phyloP scores from a whole-genome alignment of 92 coral and sea anemone genomes.

The Bergia puertoricense region DNA sequence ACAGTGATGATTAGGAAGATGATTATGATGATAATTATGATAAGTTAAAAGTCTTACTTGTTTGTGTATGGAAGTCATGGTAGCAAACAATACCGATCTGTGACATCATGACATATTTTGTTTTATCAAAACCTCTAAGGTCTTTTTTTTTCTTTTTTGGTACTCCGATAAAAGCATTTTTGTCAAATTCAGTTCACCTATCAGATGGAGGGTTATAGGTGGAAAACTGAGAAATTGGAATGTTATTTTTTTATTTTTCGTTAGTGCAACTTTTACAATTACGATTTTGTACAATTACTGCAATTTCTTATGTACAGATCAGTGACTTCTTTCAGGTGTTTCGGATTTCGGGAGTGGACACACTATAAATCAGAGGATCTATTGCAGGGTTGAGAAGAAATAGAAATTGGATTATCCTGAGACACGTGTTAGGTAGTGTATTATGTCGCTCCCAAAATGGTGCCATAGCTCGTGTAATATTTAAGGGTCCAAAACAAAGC shows the following conservation, averaged over 20 bases:
- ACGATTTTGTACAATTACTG: background rate
- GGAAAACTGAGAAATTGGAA: background rate
- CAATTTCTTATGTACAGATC: background rate
- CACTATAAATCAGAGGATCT: background rate
- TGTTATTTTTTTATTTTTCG: background rate
- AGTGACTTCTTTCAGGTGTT: conserved; percentile 10
- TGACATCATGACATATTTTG: background rate
- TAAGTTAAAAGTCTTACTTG: too few species aligned
- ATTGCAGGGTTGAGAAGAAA: background rate
- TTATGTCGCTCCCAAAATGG: background rate
- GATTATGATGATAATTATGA: too few species aligned
- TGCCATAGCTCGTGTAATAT: background rate
- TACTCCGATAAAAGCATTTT: background rate
- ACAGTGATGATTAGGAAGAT: too few species aligned
- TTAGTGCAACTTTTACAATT: background rate
- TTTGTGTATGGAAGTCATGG: too few species aligned
- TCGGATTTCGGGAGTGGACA: conserved; percentile 1
- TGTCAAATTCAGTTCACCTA: background rate
- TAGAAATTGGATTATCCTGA: background rate
- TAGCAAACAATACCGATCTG: too few species aligned
- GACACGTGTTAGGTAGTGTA: background rate
- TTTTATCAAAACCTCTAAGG: background rate
- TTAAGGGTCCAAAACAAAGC: background rate
- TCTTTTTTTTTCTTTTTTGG: background rate
- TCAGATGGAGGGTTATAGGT: background rate